Percentiles rank a stretch among this genome's conserved stretches.
These are phyloP conservation scores for Onthophagus sagittarius DNA, from an alignment of 2,888 invertebrate genomes.

Conservation along the genomic window DNA sequence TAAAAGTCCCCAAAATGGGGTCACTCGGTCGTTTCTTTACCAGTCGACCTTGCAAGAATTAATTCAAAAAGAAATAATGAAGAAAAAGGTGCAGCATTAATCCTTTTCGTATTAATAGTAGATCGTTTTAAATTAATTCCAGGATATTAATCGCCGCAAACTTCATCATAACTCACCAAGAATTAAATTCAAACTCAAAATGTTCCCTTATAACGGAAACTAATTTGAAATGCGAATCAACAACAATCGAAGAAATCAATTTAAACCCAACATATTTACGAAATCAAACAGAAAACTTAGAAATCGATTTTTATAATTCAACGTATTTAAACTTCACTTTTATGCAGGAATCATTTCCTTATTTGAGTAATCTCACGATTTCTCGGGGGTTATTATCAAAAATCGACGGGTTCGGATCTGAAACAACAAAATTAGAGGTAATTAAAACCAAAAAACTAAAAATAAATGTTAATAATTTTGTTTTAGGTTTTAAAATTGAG, in stretches of 20 bases:
- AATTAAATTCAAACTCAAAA: not conserved
- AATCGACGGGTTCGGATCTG: not conserved
- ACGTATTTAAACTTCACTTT: not conserved
- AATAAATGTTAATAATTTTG: not conserved
- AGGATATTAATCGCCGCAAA: not conserved
- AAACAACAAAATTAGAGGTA: conserved; percentile 11
- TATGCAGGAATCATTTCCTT: conserved; percentile 8
- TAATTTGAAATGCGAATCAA: not conserved
- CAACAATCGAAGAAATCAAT: not conserved
- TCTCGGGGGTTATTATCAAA: conserved; percentile 7
- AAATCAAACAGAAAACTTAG: not conserved
- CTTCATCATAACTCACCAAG: not conserved
- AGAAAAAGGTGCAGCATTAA: not conserved
- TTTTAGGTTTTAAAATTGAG: conserved; percentile 31
- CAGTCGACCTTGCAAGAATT: not conserved
- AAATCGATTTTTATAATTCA: not conserved
- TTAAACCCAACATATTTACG: not conserved
- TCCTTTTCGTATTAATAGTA: not conserved
- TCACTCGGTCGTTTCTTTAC: not conserved
- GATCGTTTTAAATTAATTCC: not conserved
- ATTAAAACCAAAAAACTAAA: not conserved
- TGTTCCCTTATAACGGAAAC: not conserved
- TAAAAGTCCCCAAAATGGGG: not conserved
- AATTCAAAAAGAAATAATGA: not conserved
- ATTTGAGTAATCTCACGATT: conserved; percentile 12